Base-by-base conservation (phyloP, 2,888 invertebrate species). In the Chironomus riparius region DNA sequence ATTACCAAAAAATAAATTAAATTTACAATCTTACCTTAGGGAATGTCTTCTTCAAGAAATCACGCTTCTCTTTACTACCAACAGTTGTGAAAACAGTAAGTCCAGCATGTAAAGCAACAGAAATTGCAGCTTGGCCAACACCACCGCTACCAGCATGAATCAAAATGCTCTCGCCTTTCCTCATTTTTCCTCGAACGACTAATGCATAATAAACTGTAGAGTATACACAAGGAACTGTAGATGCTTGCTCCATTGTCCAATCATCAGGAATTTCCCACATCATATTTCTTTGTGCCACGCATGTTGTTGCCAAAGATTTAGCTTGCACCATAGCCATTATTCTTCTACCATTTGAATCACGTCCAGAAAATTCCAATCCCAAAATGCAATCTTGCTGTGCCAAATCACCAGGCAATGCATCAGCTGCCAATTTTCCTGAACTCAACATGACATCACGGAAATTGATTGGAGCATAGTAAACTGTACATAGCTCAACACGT, bases 381-480 rank as follows among this genome's bases (percentile, higher is more conserved):
- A 98, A 87, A 79, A 98, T 92, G 84, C 98, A 98, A 79, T 98
- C 98, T 83, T 89, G 88, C 77, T 90, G 91, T 65, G 93, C 93
- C 78, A 93, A 86, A 82, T 92, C 90, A 77, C 95, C 96, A 13
- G 98, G 98, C 77, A 98, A 88, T 70, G 98, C 97, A 86, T 98
- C 98, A 47, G 97, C 96, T 74, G 98, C 95, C 78, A 98, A 88
- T 86, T 98, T 97, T 80, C 98, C 98, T 24, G 95, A 95, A 38
- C 98, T 97, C 81, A 98, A 86, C 98, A 99, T 99, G 79, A 98
- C 91, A 85, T 99, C 98, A 79, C 98, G 91, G 92, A 98, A 98
- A 86, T 98, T 98, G 77, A 98, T 89, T 61, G 97, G 94, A 1
- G 97, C 93, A 85, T 94, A 97, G 84, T 96, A 93, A 13, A 97